Base-by-base conservation (phyloP, 2,888 invertebrate species). In the Podabrus alpinus region DNA sequence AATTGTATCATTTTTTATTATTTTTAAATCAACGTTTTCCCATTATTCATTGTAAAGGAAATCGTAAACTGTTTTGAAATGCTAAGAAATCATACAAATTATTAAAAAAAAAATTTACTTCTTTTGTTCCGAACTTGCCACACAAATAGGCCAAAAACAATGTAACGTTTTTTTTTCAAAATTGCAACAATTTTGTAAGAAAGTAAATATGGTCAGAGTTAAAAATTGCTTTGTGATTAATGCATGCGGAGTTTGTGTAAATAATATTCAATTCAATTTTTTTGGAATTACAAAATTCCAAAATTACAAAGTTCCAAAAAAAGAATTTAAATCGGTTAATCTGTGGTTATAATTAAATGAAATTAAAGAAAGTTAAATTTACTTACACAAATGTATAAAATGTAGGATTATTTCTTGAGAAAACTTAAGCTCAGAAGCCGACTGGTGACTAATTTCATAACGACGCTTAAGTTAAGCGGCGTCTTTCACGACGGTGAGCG, bases 391-490 rank as follows among this genome's bases (percentile, higher is more conserved):
- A 45, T 9, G 9, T n/a, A 2, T n/a, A 4, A 45, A 45, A 45
- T 29, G n/a, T 45, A 5, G 45, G 13, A n/a, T 45, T 45, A 45
- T n/a, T 45, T 45, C 45, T 45, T 45, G 45, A 45, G n/a, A 45
- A 45, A 45, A 45, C n/a, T 45, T 45, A n/a, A 45, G 45, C 45
- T 45, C 45, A 83, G 83, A 84, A 82, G 82, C 82, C 84, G 84
- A 81, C 82, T 81, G 83, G 82, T 85, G 84, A 85, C 85, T 85
- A 85, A 85, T 84, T 84, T 80, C 77, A 83, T 82, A 81, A 73
- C 78, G 78, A 82, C 83, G 84, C 79, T 82, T 79, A 79, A 79
- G 81, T 76, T 81, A 82, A 82, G 81, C 83, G 83, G 77, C 84
- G 83, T 82, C 82, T 80, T 29, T 72, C 68, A 15, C 68, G 81